Evolutionary conservation across 2,888 invertebrate genomes (phyloP).

Genomic region (Stegana nigrithorax): DNA sequence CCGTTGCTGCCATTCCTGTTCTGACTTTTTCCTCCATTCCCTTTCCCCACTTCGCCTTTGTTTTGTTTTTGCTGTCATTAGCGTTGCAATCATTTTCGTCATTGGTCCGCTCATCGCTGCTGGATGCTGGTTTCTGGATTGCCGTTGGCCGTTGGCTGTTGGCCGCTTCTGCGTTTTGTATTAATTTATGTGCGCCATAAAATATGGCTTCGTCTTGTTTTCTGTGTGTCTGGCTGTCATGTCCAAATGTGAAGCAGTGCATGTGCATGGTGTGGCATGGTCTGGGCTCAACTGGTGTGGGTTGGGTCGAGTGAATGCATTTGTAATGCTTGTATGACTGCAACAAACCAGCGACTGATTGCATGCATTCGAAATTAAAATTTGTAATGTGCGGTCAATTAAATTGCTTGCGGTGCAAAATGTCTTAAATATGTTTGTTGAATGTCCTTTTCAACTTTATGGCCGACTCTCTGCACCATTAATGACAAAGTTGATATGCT

Average conservation of each 20-base stretch:
- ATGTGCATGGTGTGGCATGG: no score
- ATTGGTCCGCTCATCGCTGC: no score
- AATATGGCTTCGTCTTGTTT: constrained; percentile 11
- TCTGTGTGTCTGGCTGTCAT: neutral
- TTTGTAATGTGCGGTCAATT: constrained; percentile 44
- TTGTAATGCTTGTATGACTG: constrained; percentile 15
- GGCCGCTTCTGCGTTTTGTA: constrained; percentile 19
- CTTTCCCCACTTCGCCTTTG: neutral
- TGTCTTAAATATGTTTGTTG: no score
- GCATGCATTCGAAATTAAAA: constrained; percentile 43
- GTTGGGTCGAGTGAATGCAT: neutral
- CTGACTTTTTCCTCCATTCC: neutral
- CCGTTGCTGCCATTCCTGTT: constrained; percentile 21
- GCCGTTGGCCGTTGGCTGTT: constrained; percentile 7
- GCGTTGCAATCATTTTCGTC: no score
- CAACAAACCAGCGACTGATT: constrained; percentile 41
- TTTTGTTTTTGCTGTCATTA: no score
- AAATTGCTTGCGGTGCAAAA: constrained; percentile 24
- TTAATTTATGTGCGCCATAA: constrained; percentile 40
- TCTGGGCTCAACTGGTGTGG: neutral
- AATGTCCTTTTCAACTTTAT: no score
- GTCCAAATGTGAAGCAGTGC: no score
- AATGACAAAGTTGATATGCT: no score
- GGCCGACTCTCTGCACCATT: no score
- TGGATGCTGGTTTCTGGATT: constrained; percentile 11